Evolutionary conservation across 2,888 invertebrate species (phyloP).

Genomic region (Thera britannica): DNA sequence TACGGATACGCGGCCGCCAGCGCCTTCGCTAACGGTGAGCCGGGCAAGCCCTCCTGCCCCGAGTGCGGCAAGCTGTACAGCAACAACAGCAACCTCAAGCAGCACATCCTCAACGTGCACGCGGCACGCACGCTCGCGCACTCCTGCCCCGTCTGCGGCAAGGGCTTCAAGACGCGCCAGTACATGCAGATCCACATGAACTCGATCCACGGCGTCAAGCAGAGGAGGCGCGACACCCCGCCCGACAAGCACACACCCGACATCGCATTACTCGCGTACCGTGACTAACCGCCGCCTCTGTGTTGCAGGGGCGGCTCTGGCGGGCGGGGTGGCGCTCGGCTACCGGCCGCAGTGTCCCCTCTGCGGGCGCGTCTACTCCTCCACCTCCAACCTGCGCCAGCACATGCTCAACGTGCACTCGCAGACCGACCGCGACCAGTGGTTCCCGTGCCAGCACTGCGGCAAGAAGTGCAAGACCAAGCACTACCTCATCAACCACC

Average conservation of each 20-base stretch:
- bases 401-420: conserved; percentile 91
- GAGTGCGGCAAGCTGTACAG: conserved; percentile 88
- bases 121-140: conserved; percentile 85
- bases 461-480: conserved; percentile 91
- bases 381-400: conserved; percentile 90
- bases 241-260: conserved; percentile 71
- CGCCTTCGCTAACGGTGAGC: conserved; percentile 67
- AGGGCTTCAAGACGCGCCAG: conserved; percentile 89
- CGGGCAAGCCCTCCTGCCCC: conserved; percentile 86
- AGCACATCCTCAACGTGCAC: conserved; percentile 89
- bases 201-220: conserved; percentile 87
- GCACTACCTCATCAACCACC: conserved; percentile 91
- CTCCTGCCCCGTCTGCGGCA: conserved; percentile 87
- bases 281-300: conserved; percentile 86
- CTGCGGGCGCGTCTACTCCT: conserved; percentile 89
- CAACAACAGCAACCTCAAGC: conserved; percentile 88
- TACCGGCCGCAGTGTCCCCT: conserved; percentile 88
- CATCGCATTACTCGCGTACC: conserved; percentile 71
- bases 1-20: conserved; percentile 49
- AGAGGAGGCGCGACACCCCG: conserved; percentile 82
- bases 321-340: conserved; percentile 82
- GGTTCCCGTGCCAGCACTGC: conserved; percentile 90
- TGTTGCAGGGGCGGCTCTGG: conserved; percentile 87
- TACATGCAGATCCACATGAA: conserved; percentile 89
- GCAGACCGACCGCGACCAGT: conserved; percentile 88